Evolutionary conservation across 30 jellyfish, hydroid and myxozoan genomes (phyloP).

Genomic region (Rhopilema esculentum): DNA sequence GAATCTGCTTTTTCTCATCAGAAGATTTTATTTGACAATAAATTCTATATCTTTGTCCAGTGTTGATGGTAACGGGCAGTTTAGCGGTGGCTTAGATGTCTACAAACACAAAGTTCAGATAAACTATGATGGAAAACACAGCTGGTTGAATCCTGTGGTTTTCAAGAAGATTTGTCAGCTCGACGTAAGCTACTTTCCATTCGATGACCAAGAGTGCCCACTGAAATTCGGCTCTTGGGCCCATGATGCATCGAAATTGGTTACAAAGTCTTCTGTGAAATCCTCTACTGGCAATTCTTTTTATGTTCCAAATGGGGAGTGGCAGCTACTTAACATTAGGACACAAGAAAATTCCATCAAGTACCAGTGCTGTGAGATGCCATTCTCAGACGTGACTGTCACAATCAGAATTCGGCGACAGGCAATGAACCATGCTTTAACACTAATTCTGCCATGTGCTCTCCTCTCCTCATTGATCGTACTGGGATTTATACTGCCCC

Average conservation of each 20-base stretch:
- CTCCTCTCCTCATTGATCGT: conserved; percentile 72
- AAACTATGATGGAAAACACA: conserved; percentile 29
- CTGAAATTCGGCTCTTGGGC: conserved; percentile 91
- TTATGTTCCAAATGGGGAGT: conserved; percentile 79
- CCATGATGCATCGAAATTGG: conserved; percentile 66
- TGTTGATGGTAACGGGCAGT: conserved; percentile 74
- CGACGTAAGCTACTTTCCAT: conserved; percentile 85
- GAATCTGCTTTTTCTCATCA: background rate
- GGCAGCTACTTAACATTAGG: conserved; percentile 60
- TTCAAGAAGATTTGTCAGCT: conserved; percentile 75
- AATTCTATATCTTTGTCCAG: background rate
- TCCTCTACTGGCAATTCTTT: conserved; percentile 46
- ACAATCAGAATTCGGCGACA: conserved; percentile 63
- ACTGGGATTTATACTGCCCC: conserved; percentile 82
- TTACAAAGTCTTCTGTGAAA: conserved; percentile 22
- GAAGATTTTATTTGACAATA: background rate
- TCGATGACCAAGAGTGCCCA: conserved; percentile 80
- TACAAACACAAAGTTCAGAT: conserved; percentile 70
- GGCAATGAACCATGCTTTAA: conserved; percentile 67
- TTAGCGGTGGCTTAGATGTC: conserved; percentile 68
- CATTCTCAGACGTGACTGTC: conserved; percentile 78
- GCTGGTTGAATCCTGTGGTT: conserved; percentile 78
- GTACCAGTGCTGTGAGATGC: conserved; percentile 78
- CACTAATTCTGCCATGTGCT: conserved; percentile 82
- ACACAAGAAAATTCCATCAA: conserved; percentile 51